phyloP scores from a whole-genome alignment of 1,140 invertebrate genomes.

The Subanguina moxae region DNA sequence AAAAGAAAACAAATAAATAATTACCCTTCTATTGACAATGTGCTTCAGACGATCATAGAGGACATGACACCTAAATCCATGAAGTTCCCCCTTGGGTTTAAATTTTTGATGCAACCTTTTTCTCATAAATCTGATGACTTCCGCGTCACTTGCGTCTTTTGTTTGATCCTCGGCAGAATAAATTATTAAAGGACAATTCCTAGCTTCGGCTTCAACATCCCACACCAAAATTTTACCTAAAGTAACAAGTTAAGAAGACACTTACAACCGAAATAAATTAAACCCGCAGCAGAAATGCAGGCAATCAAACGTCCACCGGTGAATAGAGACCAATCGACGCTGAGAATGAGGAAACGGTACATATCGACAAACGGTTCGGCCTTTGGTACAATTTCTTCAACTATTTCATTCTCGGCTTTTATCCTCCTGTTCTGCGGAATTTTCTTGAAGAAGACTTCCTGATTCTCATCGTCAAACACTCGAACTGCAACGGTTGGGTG shows the following conservation, averaged over 20 bases:
- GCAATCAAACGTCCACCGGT: not conserved
- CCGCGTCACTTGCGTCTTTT: too few species aligned
- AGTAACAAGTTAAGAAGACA: not conserved
- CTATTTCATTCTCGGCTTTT: not conserved
- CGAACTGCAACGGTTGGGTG: not conserved
- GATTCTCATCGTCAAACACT: not conserved
- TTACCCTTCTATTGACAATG: too few species aligned
- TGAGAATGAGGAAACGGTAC: not conserved
- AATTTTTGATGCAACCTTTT: too few species aligned
- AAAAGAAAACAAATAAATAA: too few species aligned
- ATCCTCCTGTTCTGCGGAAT: not conserved
- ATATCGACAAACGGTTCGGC: not conserved
- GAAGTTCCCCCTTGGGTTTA: too few species aligned
- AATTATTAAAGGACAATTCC: not conserved
- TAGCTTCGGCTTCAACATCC: slow-evolving; percentile 2
- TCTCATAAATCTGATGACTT: too few species aligned
- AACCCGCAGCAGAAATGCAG: slow-evolving; percentile 2
- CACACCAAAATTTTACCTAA: slow-evolving; percentile 7
- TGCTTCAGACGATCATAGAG: too few species aligned
- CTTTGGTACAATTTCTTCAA: too few species aligned
- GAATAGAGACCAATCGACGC: slow-evolving; percentile 6
- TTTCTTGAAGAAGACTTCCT: not conserved
- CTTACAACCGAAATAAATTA: not conserved
- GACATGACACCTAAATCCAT: too few species aligned
- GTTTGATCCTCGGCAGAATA: not conserved